A percentile compares a stretch with the other conserved stretches of the same genome.
phyloP scores from a whole-genome alignment of 1,140 invertebrate genomes.

The Trichonephila clavipes region DNA sequence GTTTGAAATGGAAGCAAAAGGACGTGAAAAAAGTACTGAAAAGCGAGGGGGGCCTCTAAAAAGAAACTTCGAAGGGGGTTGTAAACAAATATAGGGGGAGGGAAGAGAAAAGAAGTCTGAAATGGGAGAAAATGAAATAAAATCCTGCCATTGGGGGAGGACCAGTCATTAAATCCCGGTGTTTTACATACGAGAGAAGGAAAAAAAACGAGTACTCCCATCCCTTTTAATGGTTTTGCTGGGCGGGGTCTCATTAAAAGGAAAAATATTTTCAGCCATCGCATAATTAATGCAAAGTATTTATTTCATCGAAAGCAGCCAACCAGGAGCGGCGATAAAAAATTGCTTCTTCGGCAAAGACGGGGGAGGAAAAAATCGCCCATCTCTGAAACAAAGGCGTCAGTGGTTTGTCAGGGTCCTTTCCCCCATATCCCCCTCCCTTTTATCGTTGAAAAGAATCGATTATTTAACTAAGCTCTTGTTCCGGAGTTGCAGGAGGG shows the following conservation, averaged over 20 bases:
- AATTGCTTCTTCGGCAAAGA: constrained; percentile 60
- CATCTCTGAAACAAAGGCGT: constrained; percentile 52
- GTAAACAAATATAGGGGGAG: background rate
- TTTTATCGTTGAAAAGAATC: constrained; percentile 69
- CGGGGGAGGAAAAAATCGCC: constrained; percentile 68
- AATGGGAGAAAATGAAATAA: background rate
- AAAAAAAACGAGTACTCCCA: constrained; percentile 42
- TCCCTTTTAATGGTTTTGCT: constrained; percentile 49
- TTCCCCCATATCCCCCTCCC: background rate
- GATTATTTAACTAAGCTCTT: constrained; percentile 75
- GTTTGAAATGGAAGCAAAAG: constrained; percentile 49
- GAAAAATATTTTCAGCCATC: constrained; percentile 70
- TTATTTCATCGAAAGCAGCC: constrained; percentile 69
- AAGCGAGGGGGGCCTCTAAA: constrained; percentile 44
- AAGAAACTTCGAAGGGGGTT: constrained; percentile 51
- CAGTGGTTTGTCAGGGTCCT: constrained; percentile 49
- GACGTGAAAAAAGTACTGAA: constrained; percentile 58
- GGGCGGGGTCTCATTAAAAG: constrained; percentile 64
- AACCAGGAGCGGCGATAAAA: constrained; percentile 72
- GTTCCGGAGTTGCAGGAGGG: constrained; percentile 37
- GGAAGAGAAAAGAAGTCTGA: constrained; percentile 49
- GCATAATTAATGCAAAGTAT: constrained; percentile 76
- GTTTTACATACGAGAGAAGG: constrained; percentile 43
- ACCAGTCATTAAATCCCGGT: constrained; percentile 60
- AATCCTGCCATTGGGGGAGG: constrained; percentile 52